Percentiles rank a stretch among this genome's conserved stretches.
phyloP scores from a whole-genome alignment of 2,797 vertebrate genomes.

The Gambusia yucatana region DNA sequence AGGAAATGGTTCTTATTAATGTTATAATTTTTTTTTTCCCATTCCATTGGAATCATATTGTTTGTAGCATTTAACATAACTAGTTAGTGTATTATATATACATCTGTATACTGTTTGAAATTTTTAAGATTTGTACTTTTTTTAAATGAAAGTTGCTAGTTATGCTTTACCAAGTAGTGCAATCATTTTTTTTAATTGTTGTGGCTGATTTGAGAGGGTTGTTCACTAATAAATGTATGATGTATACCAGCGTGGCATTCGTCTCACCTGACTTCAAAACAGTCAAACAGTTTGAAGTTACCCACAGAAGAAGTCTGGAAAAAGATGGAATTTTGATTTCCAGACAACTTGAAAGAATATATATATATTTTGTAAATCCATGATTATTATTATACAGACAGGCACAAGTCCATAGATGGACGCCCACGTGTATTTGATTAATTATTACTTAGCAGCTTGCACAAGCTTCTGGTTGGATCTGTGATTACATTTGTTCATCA shows the following conservation, averaged over 20 bases:
- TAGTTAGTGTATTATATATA: constrained; percentile 99
- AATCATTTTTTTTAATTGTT: constrained; percentile 99
- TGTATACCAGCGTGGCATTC: constrained; percentile 88
- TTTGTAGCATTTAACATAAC: constrained; percentile 99
- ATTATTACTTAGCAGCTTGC: not conserved
- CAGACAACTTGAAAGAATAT: not conserved
- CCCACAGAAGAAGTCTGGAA: not conserved
- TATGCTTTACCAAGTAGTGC: constrained; percentile 99
- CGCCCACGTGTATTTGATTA: not conserved
- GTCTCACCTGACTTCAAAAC: constrained; percentile 21
- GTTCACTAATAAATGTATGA: constrained; percentile 99
- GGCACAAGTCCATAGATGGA: not conserved
- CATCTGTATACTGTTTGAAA: constrained; percentile 99
- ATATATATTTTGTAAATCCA: not conserved
- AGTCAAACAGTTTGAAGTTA: not conserved
- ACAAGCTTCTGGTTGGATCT: not conserved
- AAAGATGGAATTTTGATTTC: not conserved
- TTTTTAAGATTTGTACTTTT: constrained; percentile 99
- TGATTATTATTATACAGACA: not conserved
- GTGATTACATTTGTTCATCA: not conserved
- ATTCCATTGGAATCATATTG: constrained; percentile 99
- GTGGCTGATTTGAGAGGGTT: constrained; percentile 99
- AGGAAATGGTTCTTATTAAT: constrained; percentile 99
- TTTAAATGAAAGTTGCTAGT: constrained; percentile 99
- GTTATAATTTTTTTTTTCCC: constrained; percentile 92